A percentile compares a stretch with the other conserved stretches of the same genome.
phyloP scores from a whole-genome alignment of 37 sponge, comb jelly and placozoan genomes.

The Bolinopsis microptera region DNA sequence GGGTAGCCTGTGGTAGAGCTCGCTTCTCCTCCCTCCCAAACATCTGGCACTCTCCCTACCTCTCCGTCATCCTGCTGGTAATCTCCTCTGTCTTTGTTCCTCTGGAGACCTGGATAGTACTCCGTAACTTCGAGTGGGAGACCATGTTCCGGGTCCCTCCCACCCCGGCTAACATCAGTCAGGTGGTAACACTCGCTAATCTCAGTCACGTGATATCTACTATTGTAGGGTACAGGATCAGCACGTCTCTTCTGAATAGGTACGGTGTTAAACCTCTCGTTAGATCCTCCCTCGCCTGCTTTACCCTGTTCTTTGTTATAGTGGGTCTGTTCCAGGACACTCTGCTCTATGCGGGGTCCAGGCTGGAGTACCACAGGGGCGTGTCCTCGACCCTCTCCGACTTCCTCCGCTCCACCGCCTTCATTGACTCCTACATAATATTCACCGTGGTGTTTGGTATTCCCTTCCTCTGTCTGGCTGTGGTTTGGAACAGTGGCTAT shows the following conservation, averaged over 20 bases:
- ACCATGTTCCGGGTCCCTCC: background rate
- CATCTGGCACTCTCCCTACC: background rate
- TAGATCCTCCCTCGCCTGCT: background rate
- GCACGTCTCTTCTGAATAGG: background rate
- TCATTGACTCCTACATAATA: background rate
- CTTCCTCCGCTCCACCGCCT: background rate
- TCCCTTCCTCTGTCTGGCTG: background rate
- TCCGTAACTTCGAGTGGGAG: slow-evolving; percentile 20
- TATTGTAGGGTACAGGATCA: background rate
- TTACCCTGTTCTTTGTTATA: background rate
- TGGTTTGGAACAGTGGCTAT: background rate
- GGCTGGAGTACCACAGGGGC: background rate
- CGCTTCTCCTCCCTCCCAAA: background rate
- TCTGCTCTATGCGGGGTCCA: background rate
- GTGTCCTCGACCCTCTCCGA: background rate
- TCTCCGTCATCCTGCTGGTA: background rate
- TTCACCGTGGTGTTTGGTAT: background rate
- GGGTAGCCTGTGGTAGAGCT: background rate
- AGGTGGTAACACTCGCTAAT: background rate
- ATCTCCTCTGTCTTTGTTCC: background rate
- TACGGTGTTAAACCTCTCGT: background rate
- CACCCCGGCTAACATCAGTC: background rate
- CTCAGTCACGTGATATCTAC: background rate
- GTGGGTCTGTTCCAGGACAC: background rate
- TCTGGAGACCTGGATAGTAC: background rate